phyloP scores from a whole-genome alignment of 2,113 vertebrate species.

The Microtus pennsylvanicus region DNA sequence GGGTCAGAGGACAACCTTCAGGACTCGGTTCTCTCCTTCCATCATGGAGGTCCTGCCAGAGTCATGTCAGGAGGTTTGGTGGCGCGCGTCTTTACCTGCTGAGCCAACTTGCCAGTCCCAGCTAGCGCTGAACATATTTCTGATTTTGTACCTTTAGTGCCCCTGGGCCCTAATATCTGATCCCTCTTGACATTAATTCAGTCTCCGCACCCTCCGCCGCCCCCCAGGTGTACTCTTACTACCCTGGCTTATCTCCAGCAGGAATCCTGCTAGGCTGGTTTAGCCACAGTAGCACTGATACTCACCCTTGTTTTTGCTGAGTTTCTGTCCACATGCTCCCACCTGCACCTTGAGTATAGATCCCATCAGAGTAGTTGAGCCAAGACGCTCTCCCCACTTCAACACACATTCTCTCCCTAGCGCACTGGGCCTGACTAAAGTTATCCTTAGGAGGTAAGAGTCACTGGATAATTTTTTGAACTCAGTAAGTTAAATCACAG shows the following conservation, averaged over 20 bases:
- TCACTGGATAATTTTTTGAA: background rate
- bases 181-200: background rate
- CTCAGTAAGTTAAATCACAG: background rate
- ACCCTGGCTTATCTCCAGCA: background rate
- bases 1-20: background rate
- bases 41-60: too few species aligned
- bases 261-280: slow-evolving; percentile 16
- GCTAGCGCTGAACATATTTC: background rate
- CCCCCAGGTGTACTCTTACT: background rate
- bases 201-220: background rate
- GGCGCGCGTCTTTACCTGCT: background rate
- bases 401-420: background rate
- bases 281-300: background rate
- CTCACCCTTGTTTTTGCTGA: background rate
- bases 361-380: background rate
- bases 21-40: background rate
- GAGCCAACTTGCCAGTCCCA: background rate
- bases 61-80: background rate
- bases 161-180: too few species aligned
- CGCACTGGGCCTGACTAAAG: background rate
- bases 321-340: background rate
- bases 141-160: background rate
- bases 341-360: too few species aligned
- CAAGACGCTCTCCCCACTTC: background rate
- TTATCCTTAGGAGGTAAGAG: background rate